A percentile compares a stretch with the other conserved stretches of the same genome.
Evolutionary conservation across 2,888 invertebrate genomes (phyloP).

Genomic region (Aromia moschata): DNA sequence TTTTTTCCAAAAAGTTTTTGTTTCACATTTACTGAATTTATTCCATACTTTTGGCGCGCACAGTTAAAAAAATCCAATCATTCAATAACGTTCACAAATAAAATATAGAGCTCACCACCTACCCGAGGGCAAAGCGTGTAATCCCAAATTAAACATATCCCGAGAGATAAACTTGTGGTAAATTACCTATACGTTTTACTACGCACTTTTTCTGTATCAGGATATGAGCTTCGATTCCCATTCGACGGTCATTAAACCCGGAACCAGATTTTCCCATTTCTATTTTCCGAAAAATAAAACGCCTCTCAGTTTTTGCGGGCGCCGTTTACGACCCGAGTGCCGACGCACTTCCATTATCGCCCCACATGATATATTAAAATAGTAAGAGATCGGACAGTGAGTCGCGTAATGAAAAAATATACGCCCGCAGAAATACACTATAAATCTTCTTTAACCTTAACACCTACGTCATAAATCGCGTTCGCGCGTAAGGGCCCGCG

Average conservation of each 20-base stretch:
- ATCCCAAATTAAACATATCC: no score
- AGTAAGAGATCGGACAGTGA: constrained; percentile 32
- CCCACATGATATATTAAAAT: constrained; percentile 26
- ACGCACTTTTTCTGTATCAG: no score
- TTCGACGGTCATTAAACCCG: constrained; percentile 7
- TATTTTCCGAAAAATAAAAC: constrained; percentile 11
- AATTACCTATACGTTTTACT: no score
- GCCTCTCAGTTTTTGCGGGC: constrained; percentile 11
- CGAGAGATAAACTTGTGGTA: no score
- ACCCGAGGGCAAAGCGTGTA: no score
- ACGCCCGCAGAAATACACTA: constrained; percentile 33
- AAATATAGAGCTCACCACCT: no score
- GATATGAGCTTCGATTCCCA: no score
- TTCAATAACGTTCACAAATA: no score
- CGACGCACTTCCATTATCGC: constrained; percentile 17
- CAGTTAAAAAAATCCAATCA: no score
- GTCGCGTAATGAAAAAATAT: constrained; percentile 39
- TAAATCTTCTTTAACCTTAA: constrained; percentile 40
- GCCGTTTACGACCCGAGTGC: constrained; percentile 1
- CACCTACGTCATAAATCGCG: constrained; percentile 17
- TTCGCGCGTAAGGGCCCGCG: neutral
- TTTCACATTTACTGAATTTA: no score
- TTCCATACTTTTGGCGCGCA: no score
- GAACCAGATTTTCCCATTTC: constrained; percentile 10
- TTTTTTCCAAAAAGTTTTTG: no score